Percentiles rank a stretch among this genome's conserved stretches.
phyloP scores from a whole-genome alignment of 2,888 invertebrate species.

The Nineta flava region DNA sequence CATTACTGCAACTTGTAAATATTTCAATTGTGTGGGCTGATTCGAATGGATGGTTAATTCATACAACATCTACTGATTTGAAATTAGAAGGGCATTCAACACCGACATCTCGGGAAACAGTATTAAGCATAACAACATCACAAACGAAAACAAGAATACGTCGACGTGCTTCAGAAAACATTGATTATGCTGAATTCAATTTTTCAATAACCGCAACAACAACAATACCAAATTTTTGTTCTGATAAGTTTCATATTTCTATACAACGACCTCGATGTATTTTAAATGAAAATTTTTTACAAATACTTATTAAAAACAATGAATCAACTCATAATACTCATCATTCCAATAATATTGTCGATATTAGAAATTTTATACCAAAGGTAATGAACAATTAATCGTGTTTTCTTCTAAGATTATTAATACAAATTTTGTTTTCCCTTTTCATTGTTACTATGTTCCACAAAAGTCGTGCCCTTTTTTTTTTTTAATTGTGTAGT shows the following conservation, averaged over 20 bases:
- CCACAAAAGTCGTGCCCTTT: no score
- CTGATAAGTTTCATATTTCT: constrained; percentile 5
- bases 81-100: constrained; percentile 53
- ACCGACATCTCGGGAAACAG: constrained; percentile 49
- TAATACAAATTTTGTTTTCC: no score
- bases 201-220: constrained; percentile 62
- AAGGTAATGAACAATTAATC: constrained; percentile 52
- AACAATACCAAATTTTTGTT: constrained; percentile 32
- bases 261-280: constrained; percentile 4
- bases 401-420: no score
- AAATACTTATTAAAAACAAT: constrained; percentile 12
- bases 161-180: constrained; percentile 27
- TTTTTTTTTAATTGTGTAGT: no score
- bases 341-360: constrained; percentile 10
- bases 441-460: no score
- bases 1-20: constrained; percentile 70
- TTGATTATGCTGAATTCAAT: constrained; percentile 50
- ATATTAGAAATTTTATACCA: constrained; percentile 39
- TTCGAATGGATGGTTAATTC: constrained; percentile 51
- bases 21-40: constrained; percentile 45
- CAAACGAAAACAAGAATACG: constrained; percentile 42
- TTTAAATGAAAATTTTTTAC: constrained; percentile 27
- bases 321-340: constrained; percentile 11
- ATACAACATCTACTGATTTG: constrained; percentile 52
- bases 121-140: constrained; percentile 50